Conservation (phyloP, 1,140 invertebrate species). For the Polypedilum pembai region DNA sequence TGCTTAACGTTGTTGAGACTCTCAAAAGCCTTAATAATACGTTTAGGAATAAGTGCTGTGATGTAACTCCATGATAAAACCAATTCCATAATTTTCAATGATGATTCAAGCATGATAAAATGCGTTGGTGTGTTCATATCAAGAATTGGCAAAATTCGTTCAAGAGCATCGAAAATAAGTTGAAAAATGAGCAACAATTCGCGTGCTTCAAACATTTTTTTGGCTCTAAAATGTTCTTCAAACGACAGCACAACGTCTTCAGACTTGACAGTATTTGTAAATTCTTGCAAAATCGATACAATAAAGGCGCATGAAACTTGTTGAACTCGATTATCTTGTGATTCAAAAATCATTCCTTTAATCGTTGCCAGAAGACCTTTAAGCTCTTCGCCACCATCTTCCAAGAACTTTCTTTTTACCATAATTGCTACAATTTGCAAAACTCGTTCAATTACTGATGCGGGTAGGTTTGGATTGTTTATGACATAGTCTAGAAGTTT, state of each 20-base stretch:
- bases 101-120: slow-evolving; percentile 35
- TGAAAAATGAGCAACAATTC: slow-evolving; percentile 62
- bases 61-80: slow-evolving; percentile 40
- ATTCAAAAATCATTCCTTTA: slow-evolving; percentile 52
- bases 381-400: slow-evolving; percentile 52
- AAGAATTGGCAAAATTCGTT: slow-evolving; percentile 38
- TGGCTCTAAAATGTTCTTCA: slow-evolving; percentile 66
- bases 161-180: slow-evolving; percentile 39
- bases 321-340: slow-evolving; percentile 44
- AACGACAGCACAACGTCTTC: slow-evolving; percentile 67
- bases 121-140: slow-evolving; percentile 37
- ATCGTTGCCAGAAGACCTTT: slow-evolving; percentile 57
- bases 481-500: slow-evolving; percentile 65
- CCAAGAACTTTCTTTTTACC: slow-evolving; percentile 61
- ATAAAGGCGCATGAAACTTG: slow-evolving; percentile 64
- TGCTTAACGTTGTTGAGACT: slow-evolving; percentile 51
- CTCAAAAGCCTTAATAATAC: slow-evolving; percentile 55
- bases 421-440: slow-evolving; percentile 66
- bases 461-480: slow-evolving; percentile 44
- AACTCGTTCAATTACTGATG: slow-evolving; percentile 50
- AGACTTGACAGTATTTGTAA: slow-evolving; percentile 62
- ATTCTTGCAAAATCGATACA: slow-evolving; percentile 65
- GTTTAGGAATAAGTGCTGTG: slow-evolving; percentile 47
- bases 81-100: slow-evolving; percentile 38
- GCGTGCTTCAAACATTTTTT: slow-evolving; percentile 63